Evolutionary conservation across 2,797 vertebrate species (phyloP).

Genomic region (Catharus ustulatus): DNA sequence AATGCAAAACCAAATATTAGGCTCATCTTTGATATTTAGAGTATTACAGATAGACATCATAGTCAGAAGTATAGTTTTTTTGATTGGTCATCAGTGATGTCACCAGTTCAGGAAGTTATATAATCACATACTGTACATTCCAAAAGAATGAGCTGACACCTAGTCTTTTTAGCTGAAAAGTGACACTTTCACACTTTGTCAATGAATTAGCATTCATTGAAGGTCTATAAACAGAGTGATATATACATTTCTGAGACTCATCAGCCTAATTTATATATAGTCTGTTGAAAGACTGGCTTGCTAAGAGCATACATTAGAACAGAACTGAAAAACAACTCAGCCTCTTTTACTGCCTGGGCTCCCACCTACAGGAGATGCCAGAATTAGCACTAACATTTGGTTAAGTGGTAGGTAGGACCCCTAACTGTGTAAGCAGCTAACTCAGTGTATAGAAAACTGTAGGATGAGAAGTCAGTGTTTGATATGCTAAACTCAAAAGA

Average conservation of each 20-base stretch:
- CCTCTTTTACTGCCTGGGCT: neutral
- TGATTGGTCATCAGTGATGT: neutral
- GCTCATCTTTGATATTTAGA: neutral
- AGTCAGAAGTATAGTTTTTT: neutral
- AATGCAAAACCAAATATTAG: neutral
- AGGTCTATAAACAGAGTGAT: neutral
- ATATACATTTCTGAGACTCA: neutral
- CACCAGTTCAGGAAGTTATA: neutral
- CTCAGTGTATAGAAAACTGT: neutral
- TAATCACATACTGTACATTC: neutral
- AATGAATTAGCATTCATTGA: constrained; percentile 20
- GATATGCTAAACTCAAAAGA: neutral
- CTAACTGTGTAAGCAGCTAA: neutral
- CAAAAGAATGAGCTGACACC: neutral
- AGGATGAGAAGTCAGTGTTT: neutral
- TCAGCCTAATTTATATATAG: constrained; percentile 9
- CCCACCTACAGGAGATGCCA: constrained; percentile 45
- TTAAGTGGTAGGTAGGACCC: constrained; percentile 25
- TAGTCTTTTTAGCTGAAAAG: neutral
- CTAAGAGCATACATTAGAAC: neutral
- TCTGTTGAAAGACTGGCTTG: constrained; percentile 6
- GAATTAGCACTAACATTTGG: constrained; percentile 54
- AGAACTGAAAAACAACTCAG: constrained; percentile 11
- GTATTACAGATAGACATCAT: neutral
- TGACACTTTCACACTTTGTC: constrained; percentile 26